Percentiles rank a stretch among this genome's conserved stretches.
phyloP scores from a whole-genome alignment of 1,140 invertebrate species.

The Popillia japonica region DNA sequence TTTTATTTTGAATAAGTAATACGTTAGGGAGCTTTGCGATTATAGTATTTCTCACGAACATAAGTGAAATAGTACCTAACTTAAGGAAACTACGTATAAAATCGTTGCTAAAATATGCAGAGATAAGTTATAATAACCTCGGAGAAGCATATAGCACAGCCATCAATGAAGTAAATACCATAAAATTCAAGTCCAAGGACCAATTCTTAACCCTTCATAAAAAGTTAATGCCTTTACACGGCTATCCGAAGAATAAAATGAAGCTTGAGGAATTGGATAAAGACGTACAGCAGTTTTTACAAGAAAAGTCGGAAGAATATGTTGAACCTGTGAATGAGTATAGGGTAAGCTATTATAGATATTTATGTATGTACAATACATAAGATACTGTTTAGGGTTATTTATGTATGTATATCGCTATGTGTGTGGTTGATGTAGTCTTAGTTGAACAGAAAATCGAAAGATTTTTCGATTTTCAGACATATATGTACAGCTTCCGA shows the following conservation, averaged over 20 bases:
- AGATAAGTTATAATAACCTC: background rate
- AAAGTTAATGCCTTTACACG: slow-evolving; percentile 44
- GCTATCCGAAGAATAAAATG: slow-evolving; percentile 42
- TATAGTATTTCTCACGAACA: background rate
- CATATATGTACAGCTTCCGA: too few species aligned
- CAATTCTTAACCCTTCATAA: slow-evolving; percentile 1
- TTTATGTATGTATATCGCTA: too few species aligned
- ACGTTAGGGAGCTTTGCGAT: slow-evolving; percentile 22
- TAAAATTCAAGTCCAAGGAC: slow-evolving; percentile 4
- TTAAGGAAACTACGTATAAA: slow-evolving; percentile 21
- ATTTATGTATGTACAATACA: background rate
- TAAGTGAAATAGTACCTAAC: background rate
- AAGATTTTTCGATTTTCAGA: too few species aligned
- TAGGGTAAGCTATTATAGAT: background rate
- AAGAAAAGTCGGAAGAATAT: background rate
- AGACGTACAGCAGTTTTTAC: slow-evolving; percentile 14
- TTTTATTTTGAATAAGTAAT: background rate
- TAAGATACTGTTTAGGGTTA: too few species aligned
- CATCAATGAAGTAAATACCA: background rate
- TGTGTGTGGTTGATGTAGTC: too few species aligned
- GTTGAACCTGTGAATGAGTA: background rate
- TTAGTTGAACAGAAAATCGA: too few species aligned
- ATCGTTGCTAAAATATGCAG: background rate
- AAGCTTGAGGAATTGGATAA: slow-evolving; percentile 38
- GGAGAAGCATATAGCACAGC: background rate